A percentile compares a stretch with the other conserved stretches of the same genome.
phyloP scores from a whole-genome alignment of 2,113 vertebrate species.

The Antennarius striatus region DNA sequence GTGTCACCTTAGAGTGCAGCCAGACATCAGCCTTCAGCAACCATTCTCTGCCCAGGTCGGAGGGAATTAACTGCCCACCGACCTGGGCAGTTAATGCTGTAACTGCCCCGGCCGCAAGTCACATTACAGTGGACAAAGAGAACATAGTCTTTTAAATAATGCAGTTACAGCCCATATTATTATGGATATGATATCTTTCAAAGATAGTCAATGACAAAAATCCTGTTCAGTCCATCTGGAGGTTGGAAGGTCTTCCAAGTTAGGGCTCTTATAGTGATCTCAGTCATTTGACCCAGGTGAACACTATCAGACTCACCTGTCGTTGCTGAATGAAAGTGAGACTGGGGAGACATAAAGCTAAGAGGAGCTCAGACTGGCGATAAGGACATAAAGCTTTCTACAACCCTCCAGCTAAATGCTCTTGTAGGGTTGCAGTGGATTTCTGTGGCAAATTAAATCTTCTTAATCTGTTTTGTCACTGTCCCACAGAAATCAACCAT shows the following conservation, averaged over 20 bases:
- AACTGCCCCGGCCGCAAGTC: conserved; percentile 41
- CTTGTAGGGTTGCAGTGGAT: conserved; percentile 69
- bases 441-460: conserved; percentile 70
- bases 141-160: conserved; percentile 35
- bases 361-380: conserved; percentile 43
- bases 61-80: neutral
- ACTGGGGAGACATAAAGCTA: conserved; percentile 38
- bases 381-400: conserved; percentile 49
- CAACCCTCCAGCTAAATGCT: conserved; percentile 58
- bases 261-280: conserved; percentile 37
- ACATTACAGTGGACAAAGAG: neutral
- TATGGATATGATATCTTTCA: conserved; percentile 21
- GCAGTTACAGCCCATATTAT: conserved; percentile 10
- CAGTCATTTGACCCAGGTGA: conserved; percentile 40
- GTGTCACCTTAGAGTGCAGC: conserved; percentile 28
- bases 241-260: conserved; percentile 43
- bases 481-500: conserved; percentile 48
- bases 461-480: conserved; percentile 71
- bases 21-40: too few species aligned
- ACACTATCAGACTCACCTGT: conserved; percentile 46
- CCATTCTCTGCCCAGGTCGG: too few species aligned
- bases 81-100: neutral
- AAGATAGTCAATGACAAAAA: conserved; percentile 3
- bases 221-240: conserved; percentile 14
- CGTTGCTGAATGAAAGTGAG: conserved; percentile 27